phyloP scores from a whole-genome alignment of 1,140 invertebrate genomes.

The Lethrus apterus region DNA sequence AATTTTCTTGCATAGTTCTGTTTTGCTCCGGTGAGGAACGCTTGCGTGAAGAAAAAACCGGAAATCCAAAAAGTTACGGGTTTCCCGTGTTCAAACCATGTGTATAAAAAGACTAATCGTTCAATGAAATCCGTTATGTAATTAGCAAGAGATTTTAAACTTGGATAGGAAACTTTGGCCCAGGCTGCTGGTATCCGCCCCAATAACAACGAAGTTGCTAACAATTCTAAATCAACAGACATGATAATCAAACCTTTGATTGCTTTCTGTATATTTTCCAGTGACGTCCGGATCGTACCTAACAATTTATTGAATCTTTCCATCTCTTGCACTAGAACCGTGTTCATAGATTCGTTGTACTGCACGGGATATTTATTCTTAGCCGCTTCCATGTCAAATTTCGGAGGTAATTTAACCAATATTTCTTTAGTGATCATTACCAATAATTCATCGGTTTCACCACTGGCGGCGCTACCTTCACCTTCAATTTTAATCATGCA shows the following conservation, averaged over 20 bases:
- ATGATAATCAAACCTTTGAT: conserved; percentile 82
- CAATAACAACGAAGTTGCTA: conserved; percentile 60
- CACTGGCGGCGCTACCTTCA: conserved; percentile 44
- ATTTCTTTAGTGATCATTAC: conserved; percentile 62
- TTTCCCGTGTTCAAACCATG: conserved; percentile 73
- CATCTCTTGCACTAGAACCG: conserved; percentile 89
- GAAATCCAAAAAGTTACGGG: conserved; percentile 85
- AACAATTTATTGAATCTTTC: conserved; percentile 76
- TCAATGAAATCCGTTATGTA: conserved; percentile 81
- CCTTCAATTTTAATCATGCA: conserved; percentile 56
- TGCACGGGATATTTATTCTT: conserved; percentile 68
- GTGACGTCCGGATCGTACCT: conserved; percentile 53
- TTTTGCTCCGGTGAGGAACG: conserved; percentile 84
- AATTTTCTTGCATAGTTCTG: conserved; percentile 88
- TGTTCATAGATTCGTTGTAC: conserved; percentile 90
- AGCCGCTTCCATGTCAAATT: conserved; percentile 67
- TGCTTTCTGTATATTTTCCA: conserved; percentile 69
- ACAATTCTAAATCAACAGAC: conserved; percentile 71
- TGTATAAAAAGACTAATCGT: conserved; percentile 65
- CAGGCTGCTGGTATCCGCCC: conserved; percentile 74
- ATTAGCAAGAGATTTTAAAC: conserved; percentile 77
- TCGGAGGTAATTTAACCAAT: conserved; percentile 59
- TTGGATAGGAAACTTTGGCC: conserved; percentile 81
- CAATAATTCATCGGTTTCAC: conserved; percentile 56
- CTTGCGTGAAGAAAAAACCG: conserved; percentile 92